Percentiles rank a stretch among this genome's conserved stretches.
Evolutionary conservation across 1,140 invertebrate species (phyloP).

Genomic region (Stenopsyche tienmushanensis): DNA sequence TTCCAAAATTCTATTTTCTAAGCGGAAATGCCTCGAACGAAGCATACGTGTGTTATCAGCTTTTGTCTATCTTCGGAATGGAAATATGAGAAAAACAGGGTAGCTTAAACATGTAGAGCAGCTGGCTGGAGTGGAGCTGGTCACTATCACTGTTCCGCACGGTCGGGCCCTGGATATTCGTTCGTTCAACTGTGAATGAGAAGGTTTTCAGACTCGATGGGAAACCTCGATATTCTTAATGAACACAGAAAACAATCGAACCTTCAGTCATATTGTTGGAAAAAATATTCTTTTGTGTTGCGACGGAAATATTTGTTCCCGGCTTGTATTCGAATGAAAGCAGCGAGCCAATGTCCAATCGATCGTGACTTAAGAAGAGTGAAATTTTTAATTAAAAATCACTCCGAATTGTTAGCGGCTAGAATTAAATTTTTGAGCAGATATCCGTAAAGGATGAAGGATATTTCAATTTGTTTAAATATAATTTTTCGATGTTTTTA

Average conservation of each 20-base stretch:
- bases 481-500: no score
- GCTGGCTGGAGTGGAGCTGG: not conserved
- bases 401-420: no score
- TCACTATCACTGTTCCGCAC: constrained; percentile 36
- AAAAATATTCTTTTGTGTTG: not conserved
- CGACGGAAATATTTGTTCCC: no score
- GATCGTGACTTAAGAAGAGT: not conserved
- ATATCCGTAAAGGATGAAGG: no score
- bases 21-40: no score
- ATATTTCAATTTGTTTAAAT: no score
- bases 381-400: not conserved
- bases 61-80: not conserved
- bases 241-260: constrained; percentile 1
- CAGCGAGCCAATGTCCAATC: not conserved
- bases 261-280: not conserved
- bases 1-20: no score
- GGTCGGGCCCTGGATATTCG: constrained; percentile 10
- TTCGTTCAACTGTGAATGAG: constrained; percentile 19
- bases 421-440: no score
- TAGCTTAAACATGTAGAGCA: constrained; percentile 1
- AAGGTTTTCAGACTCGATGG: constrained; percentile 11
- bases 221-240: constrained; percentile 10
- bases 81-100: constrained; percentile 1
- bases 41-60: not conserved
- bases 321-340: not conserved